phyloP scores from a whole-genome alignment of 2,888 invertebrate species.

The Cataglyphis livida region DNA sequence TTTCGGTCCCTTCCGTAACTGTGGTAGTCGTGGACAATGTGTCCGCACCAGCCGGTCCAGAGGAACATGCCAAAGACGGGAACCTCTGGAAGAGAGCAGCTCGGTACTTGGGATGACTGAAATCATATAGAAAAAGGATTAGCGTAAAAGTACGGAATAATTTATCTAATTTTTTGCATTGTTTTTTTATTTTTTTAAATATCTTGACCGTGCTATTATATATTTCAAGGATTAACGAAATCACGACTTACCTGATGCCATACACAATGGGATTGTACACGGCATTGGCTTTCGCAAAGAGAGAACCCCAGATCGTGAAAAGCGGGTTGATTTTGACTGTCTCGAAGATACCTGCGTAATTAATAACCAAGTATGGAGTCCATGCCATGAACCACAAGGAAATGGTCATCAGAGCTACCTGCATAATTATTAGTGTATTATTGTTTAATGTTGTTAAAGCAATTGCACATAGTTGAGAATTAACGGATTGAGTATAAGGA shows the following conservation, averaged over 20 bases:
- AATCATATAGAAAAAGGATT: conserved; percentile 34
- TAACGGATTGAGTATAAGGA: not conserved
- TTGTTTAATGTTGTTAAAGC: not conserved
- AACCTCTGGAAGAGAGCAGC: conserved; percentile 92
- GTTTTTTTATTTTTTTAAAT: not conserved
- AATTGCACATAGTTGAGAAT: not conserved
- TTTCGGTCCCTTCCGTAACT: conserved; percentile 88
- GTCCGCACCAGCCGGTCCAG: conserved; percentile 85
- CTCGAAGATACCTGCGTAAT: conserved; percentile 93
- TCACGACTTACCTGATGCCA: conserved; percentile 91
- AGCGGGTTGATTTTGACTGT: conserved; percentile 91
- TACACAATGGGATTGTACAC: conserved; percentile 97
- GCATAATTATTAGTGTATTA: not conserved
- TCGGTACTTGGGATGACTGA: conserved; percentile 92
- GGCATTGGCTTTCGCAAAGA: conserved; percentile 96
- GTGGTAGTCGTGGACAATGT: conserved; percentile 90
- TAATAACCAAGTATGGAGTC: conserved; percentile 95
- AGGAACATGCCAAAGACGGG: conserved; percentile 90
- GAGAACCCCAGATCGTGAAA: conserved; percentile 95
- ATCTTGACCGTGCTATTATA: not conserved
- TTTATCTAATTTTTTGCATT: not conserved
- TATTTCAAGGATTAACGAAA: not conserved
- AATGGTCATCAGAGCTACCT: conserved; percentile 96
- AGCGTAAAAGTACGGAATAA: not conserved
- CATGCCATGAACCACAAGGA: conserved; percentile 97